Conservation (phyloP, 1,140 invertebrate genomes). For the Hesperophylax magnus region DNA sequence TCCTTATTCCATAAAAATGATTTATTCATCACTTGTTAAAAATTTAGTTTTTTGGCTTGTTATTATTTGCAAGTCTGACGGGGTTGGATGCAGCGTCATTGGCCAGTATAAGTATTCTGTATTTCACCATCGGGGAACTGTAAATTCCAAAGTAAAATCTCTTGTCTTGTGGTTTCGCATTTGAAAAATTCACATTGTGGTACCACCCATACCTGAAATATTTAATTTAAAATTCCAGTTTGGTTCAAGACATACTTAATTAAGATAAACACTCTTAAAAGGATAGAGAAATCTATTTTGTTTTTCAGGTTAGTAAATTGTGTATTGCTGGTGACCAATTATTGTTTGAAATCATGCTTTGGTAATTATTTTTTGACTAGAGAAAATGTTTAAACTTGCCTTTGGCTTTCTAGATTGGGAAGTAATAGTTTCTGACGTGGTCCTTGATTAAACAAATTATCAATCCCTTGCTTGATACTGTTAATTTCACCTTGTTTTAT, state of each 20-base stretch:
- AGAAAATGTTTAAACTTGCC: conserved; percentile 50
- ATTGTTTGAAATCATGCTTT: too few species aligned
- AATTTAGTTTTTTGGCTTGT: too few species aligned
- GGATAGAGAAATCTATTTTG: too few species aligned
- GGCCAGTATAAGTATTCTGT: conserved; percentile 59
- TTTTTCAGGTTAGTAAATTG: too few species aligned
- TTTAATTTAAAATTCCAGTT: neutral
- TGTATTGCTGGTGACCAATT: too few species aligned
- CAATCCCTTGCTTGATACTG: conserved; percentile 57
- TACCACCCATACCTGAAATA: conserved; percentile 65
- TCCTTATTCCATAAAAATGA: neutral
- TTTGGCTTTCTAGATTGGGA: conserved; percentile 63
- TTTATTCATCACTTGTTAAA: too few species aligned
- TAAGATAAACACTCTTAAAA: too few species aligned
- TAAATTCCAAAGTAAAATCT: conserved; percentile 61
- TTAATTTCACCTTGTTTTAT: conserved; percentile 41
- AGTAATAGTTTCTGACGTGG: conserved; percentile 59
- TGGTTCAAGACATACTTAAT: too few species aligned
- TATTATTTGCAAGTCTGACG: neutral
- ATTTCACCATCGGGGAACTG: conserved; percentile 61
- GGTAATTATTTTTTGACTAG: too few species aligned
- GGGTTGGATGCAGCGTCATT: conserved; percentile 28
- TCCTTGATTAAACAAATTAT: conserved; percentile 49
- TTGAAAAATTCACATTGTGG: conserved; percentile 57
- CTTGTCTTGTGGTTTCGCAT: conserved; percentile 56